A percentile compares a stretch with the other conserved stretches of the same genome.
These are phyloP conservation scores for Ivindomyrus marchei DNA, from an alignment of 2,113 vertebrate species.

Conservation along the genomic window DNA sequence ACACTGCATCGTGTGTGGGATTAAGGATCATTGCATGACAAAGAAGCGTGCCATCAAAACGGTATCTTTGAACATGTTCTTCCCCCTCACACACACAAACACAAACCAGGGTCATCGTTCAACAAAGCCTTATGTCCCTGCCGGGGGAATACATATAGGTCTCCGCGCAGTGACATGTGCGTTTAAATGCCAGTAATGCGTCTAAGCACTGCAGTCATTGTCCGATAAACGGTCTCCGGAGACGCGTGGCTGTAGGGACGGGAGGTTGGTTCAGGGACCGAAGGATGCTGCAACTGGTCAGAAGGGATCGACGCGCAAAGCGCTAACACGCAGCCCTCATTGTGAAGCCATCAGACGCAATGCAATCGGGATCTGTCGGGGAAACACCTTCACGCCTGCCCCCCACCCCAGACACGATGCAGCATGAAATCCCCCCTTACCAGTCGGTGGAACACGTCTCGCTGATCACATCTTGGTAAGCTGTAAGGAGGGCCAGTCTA, in stretches of 20 bases:
- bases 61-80: background rate
- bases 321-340: background rate
- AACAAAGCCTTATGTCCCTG: background rate
- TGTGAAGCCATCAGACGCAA: background rate
- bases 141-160: background rate
- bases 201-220: background rate
- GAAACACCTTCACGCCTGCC: background rate
- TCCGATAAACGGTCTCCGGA: background rate
- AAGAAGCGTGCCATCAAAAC: background rate
- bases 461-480: slow-evolving; percentile 71
- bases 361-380: background rate
- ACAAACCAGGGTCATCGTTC: background rate
- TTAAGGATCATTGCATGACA: background rate
- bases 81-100: background rate
- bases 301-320: background rate
- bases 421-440: slow-evolving; percentile 43
- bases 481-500: slow-evolving; percentile 65
- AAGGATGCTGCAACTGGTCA: background rate
- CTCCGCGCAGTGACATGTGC: background rate
- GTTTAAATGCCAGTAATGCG: background rate
- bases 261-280: background rate
- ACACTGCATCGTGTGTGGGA: background rate
- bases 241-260: background rate
- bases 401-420: background rate
- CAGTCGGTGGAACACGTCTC: slow-evolving; percentile 64